Conservation (phyloP, 2,888 invertebrate species). For the Athalia cordata region DNA sequence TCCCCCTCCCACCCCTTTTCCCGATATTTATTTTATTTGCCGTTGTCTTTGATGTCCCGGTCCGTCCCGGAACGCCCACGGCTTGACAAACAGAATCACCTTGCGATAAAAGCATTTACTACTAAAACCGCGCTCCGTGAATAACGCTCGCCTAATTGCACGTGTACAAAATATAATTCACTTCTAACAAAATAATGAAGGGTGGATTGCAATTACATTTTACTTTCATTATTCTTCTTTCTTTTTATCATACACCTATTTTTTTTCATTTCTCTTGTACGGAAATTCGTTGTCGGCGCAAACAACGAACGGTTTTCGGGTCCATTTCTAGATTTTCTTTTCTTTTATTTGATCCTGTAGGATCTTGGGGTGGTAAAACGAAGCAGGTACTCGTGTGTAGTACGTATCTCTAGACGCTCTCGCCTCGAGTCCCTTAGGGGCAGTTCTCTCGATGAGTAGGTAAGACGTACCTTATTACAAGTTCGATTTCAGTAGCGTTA, state of each 20-base stretch:
- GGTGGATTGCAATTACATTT: no score
- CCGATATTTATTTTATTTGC: constrained; percentile 49
- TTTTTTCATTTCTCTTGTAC: neutral
- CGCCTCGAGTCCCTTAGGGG: constrained; percentile 55
- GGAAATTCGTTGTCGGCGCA: no score
- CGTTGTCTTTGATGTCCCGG: constrained; percentile 47
- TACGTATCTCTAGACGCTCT: neutral
- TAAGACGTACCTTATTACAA: constrained; percentile 67
- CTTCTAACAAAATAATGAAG: constrained; percentile 34
- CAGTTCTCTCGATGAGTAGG: constrained; percentile 63
- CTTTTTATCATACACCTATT: neutral
- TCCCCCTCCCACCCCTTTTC: neutral
- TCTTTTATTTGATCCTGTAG: neutral
- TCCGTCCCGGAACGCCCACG: neutral
- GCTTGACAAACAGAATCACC: constrained; percentile 40
- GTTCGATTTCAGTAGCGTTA: constrained; percentile 68
- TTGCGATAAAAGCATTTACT: constrained; percentile 40
- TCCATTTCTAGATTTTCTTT: neutral
- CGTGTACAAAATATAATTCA: constrained; percentile 52
- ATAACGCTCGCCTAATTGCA: constrained; percentile 46
- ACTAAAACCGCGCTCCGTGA: constrained; percentile 37
- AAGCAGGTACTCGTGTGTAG: neutral
- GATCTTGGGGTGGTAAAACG: no score
- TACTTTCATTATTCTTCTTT: neutral
- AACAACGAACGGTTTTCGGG: neutral